A percentile compares a stretch with the other conserved stretches of the same genome.
Conservation (phyloP, 1,140 invertebrate species). For the Diprion similis region DNA sequence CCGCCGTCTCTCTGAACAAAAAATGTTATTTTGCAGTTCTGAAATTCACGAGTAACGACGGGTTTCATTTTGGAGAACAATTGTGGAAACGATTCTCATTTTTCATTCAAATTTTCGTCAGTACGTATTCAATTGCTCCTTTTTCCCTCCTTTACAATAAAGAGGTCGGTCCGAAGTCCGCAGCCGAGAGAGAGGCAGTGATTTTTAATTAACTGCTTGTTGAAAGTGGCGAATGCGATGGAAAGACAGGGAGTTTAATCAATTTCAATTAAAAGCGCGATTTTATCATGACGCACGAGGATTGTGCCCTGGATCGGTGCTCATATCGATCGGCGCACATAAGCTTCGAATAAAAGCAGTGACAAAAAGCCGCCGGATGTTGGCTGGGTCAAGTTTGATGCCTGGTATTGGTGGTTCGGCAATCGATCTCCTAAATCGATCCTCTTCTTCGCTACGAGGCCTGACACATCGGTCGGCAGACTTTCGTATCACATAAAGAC, state of each 20-base stretch:
- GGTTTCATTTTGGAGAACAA: no score
- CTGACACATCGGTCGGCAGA: background rate
- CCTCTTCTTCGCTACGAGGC: background rate
- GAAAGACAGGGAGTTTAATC: background rate
- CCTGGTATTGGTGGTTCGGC: background rate
- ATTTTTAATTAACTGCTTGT: constrained; percentile 1
- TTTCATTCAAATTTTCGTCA: no score
- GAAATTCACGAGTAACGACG: no score
- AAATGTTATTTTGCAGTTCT: no score
- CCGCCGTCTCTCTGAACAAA: no score
- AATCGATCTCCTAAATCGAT: background rate
- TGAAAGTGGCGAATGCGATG: background rate
- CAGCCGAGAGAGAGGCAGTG: background rate
- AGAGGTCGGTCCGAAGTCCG: no score
- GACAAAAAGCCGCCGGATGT: background rate
- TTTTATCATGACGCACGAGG: background rate
- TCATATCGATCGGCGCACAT: background rate
- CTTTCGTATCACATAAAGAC: background rate
- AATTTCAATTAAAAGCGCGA: background rate
- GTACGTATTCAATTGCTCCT: no score
- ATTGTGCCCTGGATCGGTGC: background rate
- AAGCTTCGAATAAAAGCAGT: background rate
- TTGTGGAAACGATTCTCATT: no score
- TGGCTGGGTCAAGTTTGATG: background rate
- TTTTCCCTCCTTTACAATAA: no score